Base-by-base conservation (phyloP, 2,797 vertebrate species). In the Coendou prehensilis region DNA sequence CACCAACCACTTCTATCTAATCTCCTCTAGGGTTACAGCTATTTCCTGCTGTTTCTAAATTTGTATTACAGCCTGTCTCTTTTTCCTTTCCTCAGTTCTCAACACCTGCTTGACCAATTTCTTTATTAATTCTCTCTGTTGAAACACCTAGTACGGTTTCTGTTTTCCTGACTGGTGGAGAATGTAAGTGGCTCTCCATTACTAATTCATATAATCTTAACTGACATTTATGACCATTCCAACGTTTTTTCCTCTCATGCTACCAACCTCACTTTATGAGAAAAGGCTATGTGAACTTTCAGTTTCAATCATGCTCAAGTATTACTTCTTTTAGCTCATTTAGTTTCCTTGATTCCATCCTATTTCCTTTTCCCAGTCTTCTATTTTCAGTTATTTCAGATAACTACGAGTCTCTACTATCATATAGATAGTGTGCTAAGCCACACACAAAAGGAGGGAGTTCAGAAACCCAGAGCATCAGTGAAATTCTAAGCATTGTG, bases 401-500 rank as follows among this genome's bases (percentile, higher is more conserved):
- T 30, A 52, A n/a, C 63, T 71, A 47, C 10, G 14, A 85, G n/a
- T 14, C 61, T 20, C 52, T 37, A 52, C n/a, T 69, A 20, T 1
- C 63, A 67, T 3, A 67, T 0, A 75, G 9, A 69, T 2, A 50
- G 15, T 20, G 9, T 78, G 30, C 50, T 13, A 56, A 57, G 37
- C 22, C 20, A 45, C 64, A 75, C 56, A 50, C 57, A 41, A 4
- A 81, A 47, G 5, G 20, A 73, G 2, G 14, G n/a, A 22, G 4
- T 59, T 63, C 26, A 26, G 79, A 47, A 54, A 91, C 6, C 5
- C 41, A 93, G 41, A 3, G 83, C 92, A 37, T 82, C 94, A 83
- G 89, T 71, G 76, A 82, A 87, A 93, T 30, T 64, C 50, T 92
- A 45, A 78, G 92, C 23, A 59, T 75, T 73, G 71, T 47, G 80